Conservation (phyloP, 2,797 vertebrate species). For the Myotis planiceps region DNA sequence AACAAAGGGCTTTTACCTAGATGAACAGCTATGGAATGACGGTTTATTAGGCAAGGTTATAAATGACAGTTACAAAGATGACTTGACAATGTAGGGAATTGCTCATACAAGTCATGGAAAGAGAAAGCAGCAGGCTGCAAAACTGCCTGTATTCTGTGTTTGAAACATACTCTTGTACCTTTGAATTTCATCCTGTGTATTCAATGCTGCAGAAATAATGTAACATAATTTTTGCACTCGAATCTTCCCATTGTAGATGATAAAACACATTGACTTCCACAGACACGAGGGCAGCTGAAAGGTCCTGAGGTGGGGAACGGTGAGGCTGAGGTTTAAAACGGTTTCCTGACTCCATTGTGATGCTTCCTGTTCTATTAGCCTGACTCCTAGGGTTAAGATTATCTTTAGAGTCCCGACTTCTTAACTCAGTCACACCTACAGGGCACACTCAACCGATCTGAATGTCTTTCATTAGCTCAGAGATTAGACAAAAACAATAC, state of each 20-base stretch:
- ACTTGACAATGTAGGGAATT: background rate
- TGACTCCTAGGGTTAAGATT: background rate
- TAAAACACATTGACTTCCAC: constrained; percentile 18
- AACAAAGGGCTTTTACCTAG: background rate
- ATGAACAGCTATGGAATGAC: background rate
- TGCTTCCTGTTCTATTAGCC: background rate
- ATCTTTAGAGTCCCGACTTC: background rate
- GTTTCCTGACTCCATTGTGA: background rate
- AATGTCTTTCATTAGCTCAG: background rate
- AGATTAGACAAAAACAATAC: background rate
- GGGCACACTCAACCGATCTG: background rate
- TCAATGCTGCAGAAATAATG: background rate
- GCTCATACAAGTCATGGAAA: background rate
- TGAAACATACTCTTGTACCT: background rate
- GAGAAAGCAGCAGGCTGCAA: background rate
- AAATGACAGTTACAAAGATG: background rate
- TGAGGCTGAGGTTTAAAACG: no score
- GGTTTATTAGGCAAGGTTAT: background rate
- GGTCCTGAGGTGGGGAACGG: background rate
- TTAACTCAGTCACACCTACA: background rate
- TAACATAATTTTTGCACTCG: background rate
- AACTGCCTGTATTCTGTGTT: background rate
- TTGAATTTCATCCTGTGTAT: background rate
- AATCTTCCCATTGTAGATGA: background rate
- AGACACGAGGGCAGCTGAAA: background rate